These are phyloP conservation scores for Coreoperca whiteheadi DNA, from an alignment of 2,113 vertebrate species.

Conservation along the genomic window DNA sequence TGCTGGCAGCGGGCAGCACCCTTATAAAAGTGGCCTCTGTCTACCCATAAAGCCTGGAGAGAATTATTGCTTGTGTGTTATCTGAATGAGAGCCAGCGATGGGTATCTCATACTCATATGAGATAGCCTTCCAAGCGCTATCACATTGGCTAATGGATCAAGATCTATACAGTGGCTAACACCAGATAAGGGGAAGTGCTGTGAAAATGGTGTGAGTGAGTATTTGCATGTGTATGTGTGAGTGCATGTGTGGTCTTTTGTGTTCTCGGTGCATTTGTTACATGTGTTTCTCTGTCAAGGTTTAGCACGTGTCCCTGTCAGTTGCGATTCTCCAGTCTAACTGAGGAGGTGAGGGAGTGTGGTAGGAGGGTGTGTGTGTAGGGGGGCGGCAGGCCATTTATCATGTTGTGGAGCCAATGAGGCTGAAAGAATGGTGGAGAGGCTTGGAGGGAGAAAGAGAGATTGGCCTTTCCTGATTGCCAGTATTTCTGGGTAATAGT, in stretches of 20 bases:
- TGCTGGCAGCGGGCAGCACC: conserved; percentile 47
- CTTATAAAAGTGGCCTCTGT: conserved; percentile 72
- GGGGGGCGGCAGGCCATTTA: conserved; percentile 60
- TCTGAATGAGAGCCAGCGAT: conserved; percentile 58
- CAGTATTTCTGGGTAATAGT: conserved; percentile 73
- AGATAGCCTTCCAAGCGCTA: conserved; percentile 56
- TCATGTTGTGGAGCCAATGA: conserved; percentile 72
- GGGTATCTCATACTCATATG: conserved; percentile 51
- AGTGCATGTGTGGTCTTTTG: background rate
- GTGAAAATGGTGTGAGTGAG: background rate
- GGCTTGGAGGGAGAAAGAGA: conserved; percentile 55
- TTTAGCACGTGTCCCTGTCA: conserved; percentile 23
- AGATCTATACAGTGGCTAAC: conserved; percentile 26
- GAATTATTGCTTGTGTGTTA: conserved; percentile 70
- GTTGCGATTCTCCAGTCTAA: conserved; percentile 47
- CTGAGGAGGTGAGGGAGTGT: conserved; percentile 29
- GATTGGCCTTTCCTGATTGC: conserved; percentile 76
- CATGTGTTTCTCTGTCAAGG: conserved; percentile 23
- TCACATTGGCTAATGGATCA: conserved; percentile 57
- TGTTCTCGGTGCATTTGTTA: conserved; percentile 6
- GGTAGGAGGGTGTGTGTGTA: conserved; percentile 1
- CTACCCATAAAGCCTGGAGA: conserved; percentile 65
- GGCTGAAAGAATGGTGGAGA: conserved; percentile 63
- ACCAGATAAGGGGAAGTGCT: conserved; percentile 21
- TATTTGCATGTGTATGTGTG: background rate